Percentiles rank a stretch among this genome's conserved stretches.
phyloP scores from a whole-genome alignment of 2,888 invertebrate genomes.

The Pristionchus exspectatus region DNA sequence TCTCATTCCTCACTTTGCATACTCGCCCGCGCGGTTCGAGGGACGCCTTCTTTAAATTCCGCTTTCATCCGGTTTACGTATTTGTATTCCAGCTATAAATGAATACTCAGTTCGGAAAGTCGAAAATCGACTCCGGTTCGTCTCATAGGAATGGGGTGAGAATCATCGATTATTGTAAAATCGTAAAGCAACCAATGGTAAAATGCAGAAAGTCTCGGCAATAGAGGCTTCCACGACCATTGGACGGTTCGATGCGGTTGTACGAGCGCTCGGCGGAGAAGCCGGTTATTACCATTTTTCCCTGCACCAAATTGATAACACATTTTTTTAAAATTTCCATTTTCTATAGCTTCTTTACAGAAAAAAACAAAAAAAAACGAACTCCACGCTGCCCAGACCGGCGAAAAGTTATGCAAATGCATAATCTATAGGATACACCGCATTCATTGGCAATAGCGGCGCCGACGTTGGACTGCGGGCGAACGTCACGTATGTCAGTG shows the following conservation, averaged over 20 bases:
- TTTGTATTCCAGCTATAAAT: background rate
- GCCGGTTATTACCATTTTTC: background rate
- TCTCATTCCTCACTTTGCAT: no score
- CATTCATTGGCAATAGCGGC: background rate
- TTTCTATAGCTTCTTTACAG: no score
- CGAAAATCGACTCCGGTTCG: background rate
- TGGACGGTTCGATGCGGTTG: background rate
- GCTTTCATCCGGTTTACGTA: no score
- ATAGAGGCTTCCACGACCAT: background rate
- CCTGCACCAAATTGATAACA: no score
- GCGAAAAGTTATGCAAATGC: no score
- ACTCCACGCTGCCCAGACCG: no score
- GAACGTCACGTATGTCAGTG: background rate
- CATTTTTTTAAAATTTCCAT: no score
- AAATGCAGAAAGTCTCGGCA: background rate
- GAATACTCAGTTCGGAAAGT: background rate
- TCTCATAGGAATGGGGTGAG: background rate
- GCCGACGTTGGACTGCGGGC: background rate
- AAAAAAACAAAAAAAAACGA: no score
- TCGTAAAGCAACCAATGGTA: no score
- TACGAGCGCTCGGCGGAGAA: background rate
- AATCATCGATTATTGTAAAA: background rate
- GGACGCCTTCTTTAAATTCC: no score
- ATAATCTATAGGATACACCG: background rate
- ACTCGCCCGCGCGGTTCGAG: no score